Base-by-base conservation (phyloP, 2,888 invertebrate species). In the Hecatera dysodea region DNA sequence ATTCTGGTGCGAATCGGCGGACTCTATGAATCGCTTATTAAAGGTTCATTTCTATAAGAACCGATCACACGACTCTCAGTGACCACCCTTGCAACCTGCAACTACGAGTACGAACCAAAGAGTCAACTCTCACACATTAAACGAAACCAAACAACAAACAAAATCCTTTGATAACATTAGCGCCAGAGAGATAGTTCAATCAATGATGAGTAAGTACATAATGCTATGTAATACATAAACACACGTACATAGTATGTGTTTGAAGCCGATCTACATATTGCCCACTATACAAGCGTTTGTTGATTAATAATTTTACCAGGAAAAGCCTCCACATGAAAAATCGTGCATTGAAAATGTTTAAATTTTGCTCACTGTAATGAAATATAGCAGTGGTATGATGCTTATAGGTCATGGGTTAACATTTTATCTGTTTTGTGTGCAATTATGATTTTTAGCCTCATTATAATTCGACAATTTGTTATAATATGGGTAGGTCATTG, bases 261-360 rank as follows among this genome's bases (percentile, higher is more conserved):
- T 11, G 22, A 33, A 78, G 3, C 44, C 44, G n/a, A 44, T 52
- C 44, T 52, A 61, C 39, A 55, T n/a, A n/a, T 52, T 62, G 44
- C 33, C 66, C 36, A 67, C 72, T 56, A 67, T 19, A 67, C 57
- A 67, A 67, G 48, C 64, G 57, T 22, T 33, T 39, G 70, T 74
- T 81, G 69, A 81, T 81, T 81, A 74, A 70, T 78, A 78, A 78
- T 74, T 78, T 68, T 74, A 67, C 61, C 48, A 70, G 78, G 55
- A 70, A 73, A 79, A 59, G 73, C 74, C 56, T 72, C 19, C 36
- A 80, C 36, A 76, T 68, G 75, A 79, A 76, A 79, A 79, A 68
- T 52, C 44, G 33, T 66, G 62, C 50, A 72, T 72, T 72, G 65
- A 65, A 76, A 65, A 76, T 76, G 65, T 62, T 71, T 15, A 72